These are phyloP conservation scores for Drosophila nannoptera DNA, from an alignment of 1,140 invertebrate genomes.

Conservation along the genomic window DNA sequence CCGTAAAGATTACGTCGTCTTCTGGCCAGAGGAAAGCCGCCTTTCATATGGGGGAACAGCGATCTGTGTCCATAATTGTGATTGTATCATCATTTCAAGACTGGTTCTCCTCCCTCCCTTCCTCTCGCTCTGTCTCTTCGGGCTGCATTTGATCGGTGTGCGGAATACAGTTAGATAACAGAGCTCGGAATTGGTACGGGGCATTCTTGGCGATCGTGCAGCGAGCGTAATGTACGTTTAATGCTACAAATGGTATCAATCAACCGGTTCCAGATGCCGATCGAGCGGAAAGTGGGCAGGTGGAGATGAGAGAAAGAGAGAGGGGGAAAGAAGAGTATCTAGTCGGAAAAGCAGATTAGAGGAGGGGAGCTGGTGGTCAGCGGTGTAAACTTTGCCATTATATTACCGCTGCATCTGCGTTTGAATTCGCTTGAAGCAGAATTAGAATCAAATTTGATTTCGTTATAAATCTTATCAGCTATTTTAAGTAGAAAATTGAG, in stretches of 20 bases:
- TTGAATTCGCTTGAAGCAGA: too few relatives aligned
- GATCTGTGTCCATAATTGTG: neutral
- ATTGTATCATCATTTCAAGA: constrained; percentile 27
- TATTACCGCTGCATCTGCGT: too few relatives aligned
- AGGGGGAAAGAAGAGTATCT: too few relatives aligned
- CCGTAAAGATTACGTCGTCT: too few relatives aligned
- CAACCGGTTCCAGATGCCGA: constrained; percentile 27
- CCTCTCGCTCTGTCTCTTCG: neutral
- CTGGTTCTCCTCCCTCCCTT: constrained; percentile 25
- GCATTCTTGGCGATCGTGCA: constrained; percentile 25
- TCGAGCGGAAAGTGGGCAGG: neutral
- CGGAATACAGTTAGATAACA: constrained; percentile 48
- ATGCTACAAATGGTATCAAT: constrained; percentile 30
- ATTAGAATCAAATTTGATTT: too few relatives aligned
- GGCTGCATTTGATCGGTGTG: constrained; percentile 21
- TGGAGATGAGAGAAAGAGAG: neutral
- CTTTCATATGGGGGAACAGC: too few relatives aligned
- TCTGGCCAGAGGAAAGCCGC: too few relatives aligned
- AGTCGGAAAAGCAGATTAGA: too few relatives aligned
- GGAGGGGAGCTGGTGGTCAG: too few relatives aligned
- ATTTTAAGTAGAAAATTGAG: too few relatives aligned
- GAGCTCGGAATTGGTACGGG: constrained; percentile 27
- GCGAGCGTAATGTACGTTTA: constrained; percentile 21
- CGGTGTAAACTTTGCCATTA: too few relatives aligned
- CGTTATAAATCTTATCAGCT: too few relatives aligned